Evolutionary conservation across 2,797 vertebrate species (phyloP).

Genomic region (Lepilemur septentrionalis): DNA sequence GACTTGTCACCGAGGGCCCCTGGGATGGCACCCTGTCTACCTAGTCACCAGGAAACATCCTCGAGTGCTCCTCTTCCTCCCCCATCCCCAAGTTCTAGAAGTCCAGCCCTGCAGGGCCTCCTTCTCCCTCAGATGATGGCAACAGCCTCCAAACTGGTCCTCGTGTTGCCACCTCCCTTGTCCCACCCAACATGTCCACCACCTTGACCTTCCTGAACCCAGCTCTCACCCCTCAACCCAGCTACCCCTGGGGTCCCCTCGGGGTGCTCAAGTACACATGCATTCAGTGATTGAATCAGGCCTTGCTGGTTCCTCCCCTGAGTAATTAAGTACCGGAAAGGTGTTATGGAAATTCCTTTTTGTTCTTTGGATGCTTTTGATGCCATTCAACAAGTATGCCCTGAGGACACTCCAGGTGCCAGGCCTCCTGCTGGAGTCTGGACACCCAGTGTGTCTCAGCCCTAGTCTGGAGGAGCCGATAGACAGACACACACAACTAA

Average conservation of each 20-base stretch:
- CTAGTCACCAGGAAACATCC: neutral
- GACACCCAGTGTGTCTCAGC: neutral
- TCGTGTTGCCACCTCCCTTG: rapidly evolving
- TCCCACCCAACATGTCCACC: rapidly evolving
- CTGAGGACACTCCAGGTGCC: neutral
- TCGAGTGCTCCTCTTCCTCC: neutral
- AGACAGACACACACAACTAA: neutral
- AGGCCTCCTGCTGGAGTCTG: neutral
- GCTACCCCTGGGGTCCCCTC: neutral
- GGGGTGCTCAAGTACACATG: neutral
- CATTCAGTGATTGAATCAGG: neutral
- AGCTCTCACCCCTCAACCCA: neutral
- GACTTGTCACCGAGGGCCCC: neutral
- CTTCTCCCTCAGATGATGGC: neutral
- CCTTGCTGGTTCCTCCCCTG: neutral
- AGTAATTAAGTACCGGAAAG: neutral
- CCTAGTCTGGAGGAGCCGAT: neutral
- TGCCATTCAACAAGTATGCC: neutral
- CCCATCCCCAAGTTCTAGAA: neutral
- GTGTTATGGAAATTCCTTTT: neutral
- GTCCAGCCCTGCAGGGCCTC: neutral
- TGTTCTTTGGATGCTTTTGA: neutral
- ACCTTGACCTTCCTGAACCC: neutral
- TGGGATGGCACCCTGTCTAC: neutral
- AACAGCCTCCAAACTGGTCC: neutral